Evolutionary conservation across 1,140 invertebrate genomes (phyloP).

Genomic region (Wiebesia pumilae): DNA sequence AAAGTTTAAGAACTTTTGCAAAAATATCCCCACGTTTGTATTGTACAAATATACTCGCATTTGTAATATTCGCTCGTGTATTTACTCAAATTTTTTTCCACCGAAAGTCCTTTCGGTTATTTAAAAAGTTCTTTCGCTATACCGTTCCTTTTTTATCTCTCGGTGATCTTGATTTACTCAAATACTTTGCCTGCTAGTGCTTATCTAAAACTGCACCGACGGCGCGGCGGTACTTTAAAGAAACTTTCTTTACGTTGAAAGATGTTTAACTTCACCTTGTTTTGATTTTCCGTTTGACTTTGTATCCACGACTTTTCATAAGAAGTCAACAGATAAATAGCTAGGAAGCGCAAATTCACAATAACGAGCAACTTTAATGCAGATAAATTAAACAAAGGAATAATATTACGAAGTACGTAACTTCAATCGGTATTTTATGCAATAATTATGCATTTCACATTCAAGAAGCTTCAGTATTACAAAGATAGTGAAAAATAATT

Average conservation of each 20-base stretch:
- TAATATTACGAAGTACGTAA: not conserved
- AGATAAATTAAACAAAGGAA: not conserved
- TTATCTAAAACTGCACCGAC: constrained; percentile 8
- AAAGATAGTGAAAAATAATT: not conserved
- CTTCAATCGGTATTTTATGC: too few relatives aligned
- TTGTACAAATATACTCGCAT: not conserved
- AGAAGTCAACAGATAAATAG: not conserved
- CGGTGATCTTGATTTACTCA: constrained; percentile 13
- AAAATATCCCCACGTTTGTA: too few relatives aligned
- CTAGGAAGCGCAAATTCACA: not conserved
- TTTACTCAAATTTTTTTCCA: not conserved
- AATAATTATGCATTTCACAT: not conserved
- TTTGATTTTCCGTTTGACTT: constrained; percentile 16
- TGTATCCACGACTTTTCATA: not conserved
- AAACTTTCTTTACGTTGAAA: constrained; percentile 8
- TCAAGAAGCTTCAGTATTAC: not conserved
- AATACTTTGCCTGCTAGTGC: not conserved
- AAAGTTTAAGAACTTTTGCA: not conserved
- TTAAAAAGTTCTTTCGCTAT: not conserved
- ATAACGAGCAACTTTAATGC: not conserved
- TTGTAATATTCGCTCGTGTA: not conserved
- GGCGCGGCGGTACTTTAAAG: constrained; percentile 1
- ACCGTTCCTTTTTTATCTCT: not conserved
- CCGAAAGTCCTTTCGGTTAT: not conserved
- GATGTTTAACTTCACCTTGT: constrained; percentile 8